Evolutionary conservation across 2,888 invertebrate genomes (phyloP).

Genomic region (Harpagoxenus sublaevis): DNA sequence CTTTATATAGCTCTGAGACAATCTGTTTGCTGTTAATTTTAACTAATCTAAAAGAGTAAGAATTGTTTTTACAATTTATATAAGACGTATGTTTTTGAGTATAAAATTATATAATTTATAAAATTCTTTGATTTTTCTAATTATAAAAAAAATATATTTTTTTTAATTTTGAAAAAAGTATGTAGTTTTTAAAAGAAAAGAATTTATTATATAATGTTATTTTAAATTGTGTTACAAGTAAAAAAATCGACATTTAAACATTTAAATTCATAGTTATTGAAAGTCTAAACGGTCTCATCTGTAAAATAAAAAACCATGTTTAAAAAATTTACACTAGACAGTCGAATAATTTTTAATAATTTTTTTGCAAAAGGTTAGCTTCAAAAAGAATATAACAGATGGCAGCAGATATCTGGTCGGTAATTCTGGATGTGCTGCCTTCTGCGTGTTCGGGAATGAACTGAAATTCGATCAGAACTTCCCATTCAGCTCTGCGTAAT

Average conservation of each 20-base stretch:
- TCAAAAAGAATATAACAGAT: slow-evolving; percentile 75
- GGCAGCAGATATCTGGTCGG: slow-evolving; percentile 82
- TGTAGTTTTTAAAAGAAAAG: background rate
- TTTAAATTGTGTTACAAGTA: background rate
- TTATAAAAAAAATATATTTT: slow-evolving; percentile 2
- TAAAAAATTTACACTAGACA: slow-evolving; percentile 16
- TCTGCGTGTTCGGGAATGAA: slow-evolving; percentile 76
- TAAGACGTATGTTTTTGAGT: background rate
- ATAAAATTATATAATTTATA: background rate
- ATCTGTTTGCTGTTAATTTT: background rate
- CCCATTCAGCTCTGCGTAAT: slow-evolving; percentile 48
- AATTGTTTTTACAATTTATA: background rate
- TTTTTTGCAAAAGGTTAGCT: slow-evolving; percentile 49
- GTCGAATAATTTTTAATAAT: slow-evolving; percentile 37
- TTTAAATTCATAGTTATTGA: background rate
- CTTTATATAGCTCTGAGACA: background rate
- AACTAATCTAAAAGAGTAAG: background rate
- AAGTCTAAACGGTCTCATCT: background rate
- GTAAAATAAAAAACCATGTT: background rate
- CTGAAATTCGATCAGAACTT: slow-evolving; percentile 77
- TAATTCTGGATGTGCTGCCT: slow-evolving; percentile 84
- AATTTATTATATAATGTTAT: background rate
- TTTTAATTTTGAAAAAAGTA: background rate
- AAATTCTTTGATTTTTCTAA: background rate
- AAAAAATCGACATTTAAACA: background rate